Evolutionary conservation across 1,140 invertebrate species (phyloP).

Genomic region (Melanaphis sacchari): DNA sequence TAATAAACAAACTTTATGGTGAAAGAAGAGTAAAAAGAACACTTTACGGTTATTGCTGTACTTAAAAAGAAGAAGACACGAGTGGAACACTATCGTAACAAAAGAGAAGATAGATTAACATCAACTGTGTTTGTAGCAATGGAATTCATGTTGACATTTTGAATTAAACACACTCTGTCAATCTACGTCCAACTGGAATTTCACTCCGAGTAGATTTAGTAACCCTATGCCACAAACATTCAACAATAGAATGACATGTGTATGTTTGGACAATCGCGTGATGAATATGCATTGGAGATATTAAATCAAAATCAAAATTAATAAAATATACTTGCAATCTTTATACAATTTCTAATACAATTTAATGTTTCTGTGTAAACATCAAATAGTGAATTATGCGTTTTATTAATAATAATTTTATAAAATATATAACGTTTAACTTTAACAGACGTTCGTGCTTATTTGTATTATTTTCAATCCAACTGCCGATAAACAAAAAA

Average conservation of each 20-base stretch:
- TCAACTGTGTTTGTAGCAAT: neutral
- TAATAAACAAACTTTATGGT: neutral
- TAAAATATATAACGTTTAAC: neutral
- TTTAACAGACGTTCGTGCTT: neutral
- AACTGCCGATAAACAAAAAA: too few relatives aligned
- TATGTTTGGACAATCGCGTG: neutral
- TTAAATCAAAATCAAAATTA: neutral
- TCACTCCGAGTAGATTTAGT: slow-evolving; percentile 33
- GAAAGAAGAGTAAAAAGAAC: neutral
- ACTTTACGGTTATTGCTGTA: neutral
- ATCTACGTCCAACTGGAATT: slow-evolving; percentile 22
- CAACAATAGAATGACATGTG: neutral
- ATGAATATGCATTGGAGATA: neutral
- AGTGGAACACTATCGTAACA: neutral
- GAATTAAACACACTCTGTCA: slow-evolving; percentile 33
- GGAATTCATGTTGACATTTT: slow-evolving; percentile 43
- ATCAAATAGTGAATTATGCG: neutral
- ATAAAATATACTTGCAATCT: neutral
- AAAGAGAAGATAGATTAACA: slow-evolving; percentile 26
- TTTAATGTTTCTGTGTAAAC: neutral
- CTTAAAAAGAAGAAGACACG: neutral
- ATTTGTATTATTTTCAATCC: neutral
- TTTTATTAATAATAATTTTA: neutral
- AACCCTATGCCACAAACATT: neutral
- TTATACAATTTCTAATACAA: neutral